Evolutionary conservation across 1,140 invertebrate species (phyloP).

Genomic region (Drosophila lacertosa): DNA sequence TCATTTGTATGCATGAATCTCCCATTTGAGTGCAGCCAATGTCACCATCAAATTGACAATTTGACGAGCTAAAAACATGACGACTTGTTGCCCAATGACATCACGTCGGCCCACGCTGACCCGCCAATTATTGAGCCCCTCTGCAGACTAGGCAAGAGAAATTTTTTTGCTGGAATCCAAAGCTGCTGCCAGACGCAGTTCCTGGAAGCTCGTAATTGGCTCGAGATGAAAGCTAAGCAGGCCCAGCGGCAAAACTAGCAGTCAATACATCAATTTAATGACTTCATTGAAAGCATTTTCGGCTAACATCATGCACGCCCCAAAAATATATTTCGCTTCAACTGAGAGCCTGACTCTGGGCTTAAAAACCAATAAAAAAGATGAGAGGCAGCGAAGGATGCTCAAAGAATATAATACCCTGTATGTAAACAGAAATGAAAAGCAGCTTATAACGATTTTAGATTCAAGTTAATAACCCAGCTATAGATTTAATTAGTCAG

Average conservation of each 20-base stretch:
- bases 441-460: too few species aligned
- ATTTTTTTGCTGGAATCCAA: slow-evolving; percentile 20
- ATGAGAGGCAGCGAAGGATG: neutral
- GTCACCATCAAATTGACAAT: slow-evolving; percentile 21
- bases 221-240: slow-evolving; percentile 63
- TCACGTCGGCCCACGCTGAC: slow-evolving; percentile 36
- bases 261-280: slow-evolving; percentile 79
- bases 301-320: slow-evolving; percentile 49
- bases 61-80: slow-evolving; percentile 1
- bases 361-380: neutral
- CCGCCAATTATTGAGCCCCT: slow-evolving; percentile 7
- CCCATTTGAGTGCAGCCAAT: slow-evolving; percentile 21
- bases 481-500: too few species aligned
- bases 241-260: slow-evolving; percentile 57
- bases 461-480: too few species aligned
- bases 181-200: slow-evolving; percentile 45
- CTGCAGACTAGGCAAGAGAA: slow-evolving; percentile 18
- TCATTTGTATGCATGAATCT: slow-evolving; percentile 18
- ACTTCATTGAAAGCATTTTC: slow-evolving; percentile 75
- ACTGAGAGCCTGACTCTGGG: neutral
- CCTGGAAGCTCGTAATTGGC: slow-evolving; percentile 72
- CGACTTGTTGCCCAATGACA: slow-evolving; percentile 35
- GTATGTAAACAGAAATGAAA: neutral
- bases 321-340: slow-evolving; percentile 23
- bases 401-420: neutral